Percentiles rank a stretch among this genome's conserved stretches.
Evolutionary conservation across 2,113 vertebrate genomes (phyloP).

Genomic region (Pomatostomus ruficeps): DNA sequence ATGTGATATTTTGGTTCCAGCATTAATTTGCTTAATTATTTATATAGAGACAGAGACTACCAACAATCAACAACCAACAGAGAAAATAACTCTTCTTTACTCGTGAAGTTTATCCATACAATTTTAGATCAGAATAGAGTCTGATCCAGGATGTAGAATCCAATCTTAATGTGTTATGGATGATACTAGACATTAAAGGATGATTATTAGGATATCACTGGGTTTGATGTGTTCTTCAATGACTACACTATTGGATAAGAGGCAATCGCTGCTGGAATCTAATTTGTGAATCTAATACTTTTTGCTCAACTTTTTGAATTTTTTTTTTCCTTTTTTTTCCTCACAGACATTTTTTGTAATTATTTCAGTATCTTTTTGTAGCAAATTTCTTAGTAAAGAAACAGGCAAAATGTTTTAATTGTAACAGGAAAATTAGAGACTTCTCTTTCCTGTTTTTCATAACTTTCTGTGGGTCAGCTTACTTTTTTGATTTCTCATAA

Average conservation of each 20-base stretch:
- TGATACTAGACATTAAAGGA: background rate
- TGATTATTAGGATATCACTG: background rate
- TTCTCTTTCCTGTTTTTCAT: background rate
- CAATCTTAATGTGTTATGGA: background rate
- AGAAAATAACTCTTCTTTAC: background rate
- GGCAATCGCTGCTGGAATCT: background rate
- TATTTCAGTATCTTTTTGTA: background rate
- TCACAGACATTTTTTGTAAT: background rate
- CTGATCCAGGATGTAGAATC: background rate
- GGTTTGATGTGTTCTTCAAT: background rate
- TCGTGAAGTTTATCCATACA: background rate
- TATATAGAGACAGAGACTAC: background rate
- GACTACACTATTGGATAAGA: background rate
- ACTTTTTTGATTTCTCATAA: background rate
- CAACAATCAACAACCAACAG: background rate
- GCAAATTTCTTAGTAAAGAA: background rate
- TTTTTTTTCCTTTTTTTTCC: rapidly evolving
- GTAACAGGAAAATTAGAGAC: background rate
- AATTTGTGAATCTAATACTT: background rate
- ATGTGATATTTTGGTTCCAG: background rate
- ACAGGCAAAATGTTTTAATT: background rate
- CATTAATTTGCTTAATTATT: background rate
- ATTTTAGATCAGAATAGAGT: background rate
- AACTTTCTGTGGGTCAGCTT: background rate
- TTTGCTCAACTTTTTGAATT: background rate